These are phyloP conservation scores for Scytalopus superciliaris DNA, from an alignment of 2,113 vertebrate genomes.

Conservation along the genomic window DNA sequence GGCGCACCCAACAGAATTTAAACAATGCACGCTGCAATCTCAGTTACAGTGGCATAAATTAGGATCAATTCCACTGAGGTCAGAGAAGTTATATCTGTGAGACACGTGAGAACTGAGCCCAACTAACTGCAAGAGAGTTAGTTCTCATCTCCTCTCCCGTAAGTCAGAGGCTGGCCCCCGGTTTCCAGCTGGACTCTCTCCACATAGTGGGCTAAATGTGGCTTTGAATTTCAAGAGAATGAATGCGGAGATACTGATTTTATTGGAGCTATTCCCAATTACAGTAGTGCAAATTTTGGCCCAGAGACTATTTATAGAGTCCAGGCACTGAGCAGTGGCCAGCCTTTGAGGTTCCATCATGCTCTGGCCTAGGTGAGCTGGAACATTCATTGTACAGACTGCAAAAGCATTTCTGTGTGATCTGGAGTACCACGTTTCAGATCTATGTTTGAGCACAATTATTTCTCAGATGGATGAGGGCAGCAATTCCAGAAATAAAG, in stretches of 20 bases:
- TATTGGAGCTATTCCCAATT: not conserved
- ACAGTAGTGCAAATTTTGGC: not conserved
- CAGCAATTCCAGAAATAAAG: conserved; percentile 28
- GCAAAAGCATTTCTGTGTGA: not conserved
- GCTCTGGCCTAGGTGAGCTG: not conserved
- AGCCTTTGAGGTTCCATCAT: not conserved
- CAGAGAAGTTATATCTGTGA: conserved; percentile 34
- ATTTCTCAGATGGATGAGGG: not conserved
- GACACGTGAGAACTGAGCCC: not conserved
- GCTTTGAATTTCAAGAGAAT: not conserved
- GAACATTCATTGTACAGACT: not conserved
- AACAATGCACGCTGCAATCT: conserved; percentile 17
- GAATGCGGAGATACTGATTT: not conserved
- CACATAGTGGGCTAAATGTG: not conserved
- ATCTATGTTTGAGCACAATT: not conserved
- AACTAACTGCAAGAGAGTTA: not conserved
- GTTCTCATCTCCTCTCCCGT: not conserved
- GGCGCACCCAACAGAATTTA: conserved; percentile 27
- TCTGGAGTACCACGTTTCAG: not conserved
- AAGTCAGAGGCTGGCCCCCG: not conserved
- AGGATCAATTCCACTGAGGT: conserved; percentile 53
- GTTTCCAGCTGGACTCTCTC: not conserved
- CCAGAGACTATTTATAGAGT: not conserved
- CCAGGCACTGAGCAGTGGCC: not conserved
- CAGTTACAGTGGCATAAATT: conserved; percentile 57